Evolutionary conservation across 92 coral and sea anemone species (phyloP).

Genomic region (Muricea muricata): DNA sequence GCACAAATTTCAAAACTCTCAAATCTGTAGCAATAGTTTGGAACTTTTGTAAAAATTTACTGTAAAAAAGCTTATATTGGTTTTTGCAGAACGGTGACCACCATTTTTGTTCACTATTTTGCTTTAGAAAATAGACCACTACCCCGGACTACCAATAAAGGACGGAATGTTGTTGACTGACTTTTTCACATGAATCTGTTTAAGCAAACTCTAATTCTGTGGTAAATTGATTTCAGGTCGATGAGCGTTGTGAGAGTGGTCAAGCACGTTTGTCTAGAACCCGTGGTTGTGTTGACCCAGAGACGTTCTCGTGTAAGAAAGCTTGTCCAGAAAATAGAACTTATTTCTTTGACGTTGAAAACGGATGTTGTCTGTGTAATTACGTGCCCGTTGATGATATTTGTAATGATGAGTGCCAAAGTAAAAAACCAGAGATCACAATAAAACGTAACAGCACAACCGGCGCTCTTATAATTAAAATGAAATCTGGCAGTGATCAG

Average conservation of each 20-base stretch:
- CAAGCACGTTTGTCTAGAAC: constrained; percentile 70
- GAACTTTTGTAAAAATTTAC: no score
- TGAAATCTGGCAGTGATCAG: neutral
- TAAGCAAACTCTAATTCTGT: neutral
- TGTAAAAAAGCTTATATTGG: no score
- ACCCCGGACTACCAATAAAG: no score
- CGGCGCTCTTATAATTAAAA: constrained; percentile 27
- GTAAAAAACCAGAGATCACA: constrained; percentile 49
- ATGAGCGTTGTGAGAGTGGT: constrained; percentile 72
- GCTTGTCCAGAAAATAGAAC: constrained; percentile 11
- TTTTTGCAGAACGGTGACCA: no score
- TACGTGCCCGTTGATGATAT: constrained; percentile 50
- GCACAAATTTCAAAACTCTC: no score
- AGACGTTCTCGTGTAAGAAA: neutral
- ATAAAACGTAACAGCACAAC: constrained; percentile 36
- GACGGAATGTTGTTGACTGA: no score
- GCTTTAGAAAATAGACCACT: no score
- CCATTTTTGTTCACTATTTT: no score
- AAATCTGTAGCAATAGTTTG: no score
- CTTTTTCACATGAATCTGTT: neutral
- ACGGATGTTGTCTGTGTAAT: constrained; percentile 72
- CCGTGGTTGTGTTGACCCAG: constrained; percentile 71
- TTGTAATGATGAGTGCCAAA: constrained; percentile 65
- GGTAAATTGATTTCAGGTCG: constrained; percentile 69
- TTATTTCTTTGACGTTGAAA: constrained; percentile 50